Conservation (phyloP, 2,888 invertebrate species). For the Ophion slaviceki region DNA sequence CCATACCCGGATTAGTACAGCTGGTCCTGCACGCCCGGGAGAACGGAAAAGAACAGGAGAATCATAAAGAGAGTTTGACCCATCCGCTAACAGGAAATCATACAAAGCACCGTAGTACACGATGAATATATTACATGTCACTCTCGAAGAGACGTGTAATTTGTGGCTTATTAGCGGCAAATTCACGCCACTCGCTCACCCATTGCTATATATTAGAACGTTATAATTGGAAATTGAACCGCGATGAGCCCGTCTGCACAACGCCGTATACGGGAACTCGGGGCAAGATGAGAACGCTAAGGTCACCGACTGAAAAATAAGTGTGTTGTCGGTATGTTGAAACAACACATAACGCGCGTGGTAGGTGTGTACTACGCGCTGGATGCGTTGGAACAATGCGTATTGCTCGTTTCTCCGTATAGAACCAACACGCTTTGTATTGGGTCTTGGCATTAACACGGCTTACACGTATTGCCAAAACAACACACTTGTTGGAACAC, state of each 20-base stretch:
- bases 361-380: no score
- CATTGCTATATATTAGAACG: slow-evolving; percentile 16
- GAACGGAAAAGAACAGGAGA: slow-evolving; percentile 21
- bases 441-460: no score
- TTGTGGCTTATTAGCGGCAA: slow-evolving; percentile 66
- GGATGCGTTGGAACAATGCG: no score
- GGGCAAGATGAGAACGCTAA: no score
- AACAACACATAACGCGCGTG: no score
- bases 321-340: no score
- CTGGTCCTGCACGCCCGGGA: slow-evolving; percentile 10
- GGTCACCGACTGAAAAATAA: no score
- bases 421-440: no score
- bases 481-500: no score
- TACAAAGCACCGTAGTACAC: slow-evolving; percentile 24
- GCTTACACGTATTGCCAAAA: no score
- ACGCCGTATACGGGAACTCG: not conserved
- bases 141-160: slow-evolving; percentile 54
- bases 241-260: not conserved
- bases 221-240: slow-evolving; percentile 43
- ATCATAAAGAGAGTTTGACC: slow-evolving; percentile 54
- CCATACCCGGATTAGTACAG: slow-evolving; percentile 65
- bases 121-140: slow-evolving; percentile 53
- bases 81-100: slow-evolving; percentile 47
- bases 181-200: slow-evolving; percentile 45
- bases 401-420: no score